phyloP scores from a whole-genome alignment of 1,140 invertebrate genomes.

The Formica selysi region DNA sequence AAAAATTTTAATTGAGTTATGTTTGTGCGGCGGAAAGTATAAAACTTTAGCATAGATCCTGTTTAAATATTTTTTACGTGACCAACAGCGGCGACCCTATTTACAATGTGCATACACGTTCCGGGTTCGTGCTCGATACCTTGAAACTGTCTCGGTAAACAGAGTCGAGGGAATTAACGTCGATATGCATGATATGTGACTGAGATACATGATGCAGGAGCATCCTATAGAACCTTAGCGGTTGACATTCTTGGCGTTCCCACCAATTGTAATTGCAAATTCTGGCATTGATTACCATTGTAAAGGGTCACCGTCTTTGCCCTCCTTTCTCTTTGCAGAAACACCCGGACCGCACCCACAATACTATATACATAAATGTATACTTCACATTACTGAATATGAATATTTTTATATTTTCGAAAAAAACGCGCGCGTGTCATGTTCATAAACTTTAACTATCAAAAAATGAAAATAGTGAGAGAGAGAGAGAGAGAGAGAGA shows the following conservation, averaged over 20 bases:
- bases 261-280: slow-evolving; percentile 72
- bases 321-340: not conserved
- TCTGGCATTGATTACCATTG: slow-evolving; percentile 64
- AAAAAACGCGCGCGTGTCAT: not conserved
- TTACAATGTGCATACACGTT: not conserved
- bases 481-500: too few relatives aligned
- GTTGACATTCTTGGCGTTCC: slow-evolving; percentile 48
- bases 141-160: slow-evolving; percentile 41
- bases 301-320: slow-evolving; percentile 30
- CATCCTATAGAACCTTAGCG: slow-evolving; percentile 2
- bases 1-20: not conserved
- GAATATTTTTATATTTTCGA: not conserved
- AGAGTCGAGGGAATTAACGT: slow-evolving; percentile 42
- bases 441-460: not conserved
- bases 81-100: not conserved
- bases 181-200: slow-evolving; percentile 56
- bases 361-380: not conserved
- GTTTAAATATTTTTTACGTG: not conserved
- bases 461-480: not conserved
- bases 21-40: not conserved
- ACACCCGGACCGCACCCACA: not conserved
- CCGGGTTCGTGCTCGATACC: slow-evolving; percentile 22
- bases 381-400: too few relatives aligned
- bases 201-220: slow-evolving; percentile 41
- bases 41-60: not conserved